A percentile compares a stretch with the other conserved stretches of the same genome.
Evolutionary conservation across 2,797 vertebrate species (phyloP).

Genomic region (Eospalax fontanierii): DNA sequence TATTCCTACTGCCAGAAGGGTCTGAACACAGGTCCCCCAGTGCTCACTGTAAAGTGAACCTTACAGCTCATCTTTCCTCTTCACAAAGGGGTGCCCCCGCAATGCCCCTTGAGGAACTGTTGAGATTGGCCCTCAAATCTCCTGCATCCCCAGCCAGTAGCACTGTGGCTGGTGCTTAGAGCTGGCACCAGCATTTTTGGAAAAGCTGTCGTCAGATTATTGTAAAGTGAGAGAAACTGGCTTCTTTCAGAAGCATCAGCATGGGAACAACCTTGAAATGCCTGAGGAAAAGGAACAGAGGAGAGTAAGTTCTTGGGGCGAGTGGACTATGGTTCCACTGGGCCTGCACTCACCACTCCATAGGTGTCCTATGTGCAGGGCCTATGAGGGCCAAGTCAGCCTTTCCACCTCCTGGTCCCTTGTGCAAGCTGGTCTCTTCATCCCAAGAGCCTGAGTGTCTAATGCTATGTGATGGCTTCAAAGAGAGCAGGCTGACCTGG

Average conservation of each 20-base stretch:
- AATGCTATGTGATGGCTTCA: rapidly evolving
- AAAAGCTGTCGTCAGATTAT: neutral
- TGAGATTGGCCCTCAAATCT: neutral
- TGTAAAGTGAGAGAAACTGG: neutral
- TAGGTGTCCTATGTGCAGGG: neutral
- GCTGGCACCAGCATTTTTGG: neutral
- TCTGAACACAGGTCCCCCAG: neutral
- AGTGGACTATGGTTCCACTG: neutral
- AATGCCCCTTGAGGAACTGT: neutral
- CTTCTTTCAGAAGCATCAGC: neutral
- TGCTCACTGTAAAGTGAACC: neutral
- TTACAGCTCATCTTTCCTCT: neutral
- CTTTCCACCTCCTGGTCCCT: neutral
- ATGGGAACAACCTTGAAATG: neutral
- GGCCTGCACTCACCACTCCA: neutral
- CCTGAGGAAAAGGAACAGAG: neutral
- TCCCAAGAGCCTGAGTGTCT: neutral
- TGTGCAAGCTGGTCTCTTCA: neutral
- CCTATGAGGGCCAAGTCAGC: neutral
- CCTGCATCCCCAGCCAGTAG: neutral
- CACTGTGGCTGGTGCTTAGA: neutral
- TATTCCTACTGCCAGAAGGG: neutral
- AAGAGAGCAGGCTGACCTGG: rapidly evolving
- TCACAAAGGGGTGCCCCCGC: neutral
- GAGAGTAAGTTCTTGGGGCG: no score